phyloP scores from a whole-genome alignment of 35 echinoderm and acorn worm genomes.

The Ophiothrix spiculata region DNA sequence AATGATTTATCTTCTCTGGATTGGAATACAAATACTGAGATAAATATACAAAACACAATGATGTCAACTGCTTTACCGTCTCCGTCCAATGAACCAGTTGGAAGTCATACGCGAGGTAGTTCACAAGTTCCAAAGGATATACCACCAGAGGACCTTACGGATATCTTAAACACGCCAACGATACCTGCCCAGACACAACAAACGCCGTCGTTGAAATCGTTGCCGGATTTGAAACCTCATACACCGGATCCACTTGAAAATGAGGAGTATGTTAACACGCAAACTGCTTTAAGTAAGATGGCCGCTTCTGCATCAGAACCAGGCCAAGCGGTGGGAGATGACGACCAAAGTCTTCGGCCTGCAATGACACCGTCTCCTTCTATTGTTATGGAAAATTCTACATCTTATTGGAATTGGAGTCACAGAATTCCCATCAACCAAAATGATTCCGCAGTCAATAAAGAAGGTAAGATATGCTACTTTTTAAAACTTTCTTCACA shows the following conservation, averaged over 20 bases:
- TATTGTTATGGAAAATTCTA: slow-evolving; percentile 1
- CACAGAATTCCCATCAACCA: background rate
- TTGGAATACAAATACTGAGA: background rate
- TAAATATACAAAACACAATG: background rate
- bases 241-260: background rate
- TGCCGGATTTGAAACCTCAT: background rate
- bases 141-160: background rate
- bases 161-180: background rate
- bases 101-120: background rate
- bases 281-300: background rate
- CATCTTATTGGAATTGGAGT: background rate
- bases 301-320: too few relatives aligned
- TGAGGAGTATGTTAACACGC: background rate
- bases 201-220: background rate
- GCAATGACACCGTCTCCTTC: background rate
- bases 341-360: background rate
- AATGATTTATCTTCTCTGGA: background rate
- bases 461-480: background rate
- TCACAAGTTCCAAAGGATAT: background rate
- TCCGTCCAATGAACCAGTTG: background rate
- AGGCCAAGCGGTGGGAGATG: background rate
- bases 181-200: background rate
- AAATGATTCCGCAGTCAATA: background rate
- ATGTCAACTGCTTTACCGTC: background rate
- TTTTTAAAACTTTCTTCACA: too few relatives aligned